These are phyloP conservation scores for Malacoraja senta DNA, from an alignment of 2,797 vertebrate genomes.

Conservation along the genomic window DNA sequence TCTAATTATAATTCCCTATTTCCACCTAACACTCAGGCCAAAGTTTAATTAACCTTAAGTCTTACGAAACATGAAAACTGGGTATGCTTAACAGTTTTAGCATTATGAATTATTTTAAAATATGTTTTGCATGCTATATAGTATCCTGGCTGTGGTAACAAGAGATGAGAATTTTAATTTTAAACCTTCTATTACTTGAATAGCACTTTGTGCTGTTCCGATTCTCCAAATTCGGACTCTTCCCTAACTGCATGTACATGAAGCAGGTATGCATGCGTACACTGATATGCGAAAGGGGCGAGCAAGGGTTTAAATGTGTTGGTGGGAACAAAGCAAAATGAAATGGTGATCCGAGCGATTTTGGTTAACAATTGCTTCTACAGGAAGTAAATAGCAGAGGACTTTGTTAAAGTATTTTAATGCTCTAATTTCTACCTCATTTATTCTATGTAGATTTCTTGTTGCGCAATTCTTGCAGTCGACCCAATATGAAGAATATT, in stretches of 20 bases:
- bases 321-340: background rate
- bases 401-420: background rate
- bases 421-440: background rate
- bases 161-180: background rate
- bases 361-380: background rate
- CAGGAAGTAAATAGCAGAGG: background rate
- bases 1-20: too few species aligned
- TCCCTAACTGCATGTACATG: background rate
- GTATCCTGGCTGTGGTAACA: background rate
- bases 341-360: background rate
- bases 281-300: background rate
- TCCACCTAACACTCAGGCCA: too few species aligned
- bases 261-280: background rate
- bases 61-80: background rate
- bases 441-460: background rate
- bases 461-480: background rate
- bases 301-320: background rate
- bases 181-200: background rate
- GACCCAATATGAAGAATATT: background rate
- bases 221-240: background rate
- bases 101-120: background rate
- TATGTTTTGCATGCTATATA: background rate
- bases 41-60: background rate
- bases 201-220: background rate
- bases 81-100: background rate